Percentiles rank a stretch among this genome's conserved stretches.
phyloP scores from a whole-genome alignment of 2,888 invertebrate species.

The Agrotis exclamationis region DNA sequence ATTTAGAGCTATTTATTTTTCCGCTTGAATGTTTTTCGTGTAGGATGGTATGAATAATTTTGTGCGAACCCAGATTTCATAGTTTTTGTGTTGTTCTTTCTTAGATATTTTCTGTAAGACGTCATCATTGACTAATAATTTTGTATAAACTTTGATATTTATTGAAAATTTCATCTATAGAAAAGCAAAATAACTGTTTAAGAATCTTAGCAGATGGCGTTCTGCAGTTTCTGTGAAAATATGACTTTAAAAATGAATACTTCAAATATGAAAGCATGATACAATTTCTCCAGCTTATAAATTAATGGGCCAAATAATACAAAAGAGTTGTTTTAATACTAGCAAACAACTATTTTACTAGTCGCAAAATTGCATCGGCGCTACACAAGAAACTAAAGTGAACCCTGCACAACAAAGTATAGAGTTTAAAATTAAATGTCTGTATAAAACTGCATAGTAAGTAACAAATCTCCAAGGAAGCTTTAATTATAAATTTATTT shows the following conservation, averaged over 20 bases:
- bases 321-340: neutral
- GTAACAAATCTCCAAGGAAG: conserved; percentile 13
- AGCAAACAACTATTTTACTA: neutral
- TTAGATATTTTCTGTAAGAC: conserved; percentile 26
- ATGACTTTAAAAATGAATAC: too few species aligned
- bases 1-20: conserved; percentile 50
- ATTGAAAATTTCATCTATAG: too few species aligned
- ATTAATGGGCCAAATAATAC: neutral
- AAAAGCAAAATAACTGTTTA: too few species aligned
- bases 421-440: neutral
- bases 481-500: conserved; percentile 41
- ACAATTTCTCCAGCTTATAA: neutral
- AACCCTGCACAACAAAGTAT: neutral
- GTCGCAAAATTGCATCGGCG: too few species aligned
- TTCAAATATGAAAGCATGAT: neutral
- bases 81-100: conserved; percentile 10
- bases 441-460: conserved; percentile 24
- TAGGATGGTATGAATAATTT: conserved; percentile 8
- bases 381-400: neutral
- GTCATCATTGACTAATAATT: neutral
- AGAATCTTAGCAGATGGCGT: too few species aligned
- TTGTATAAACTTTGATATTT: too few species aligned
- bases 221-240: too few species aligned
- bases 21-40: conserved; percentile 23
- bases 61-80: conserved; percentile 16